Evolutionary conservation across 2,113 vertebrate genomes (phyloP), one percentile per base, ranked within the genome.

Genomic region (Triplophysa rosa): DNA sequence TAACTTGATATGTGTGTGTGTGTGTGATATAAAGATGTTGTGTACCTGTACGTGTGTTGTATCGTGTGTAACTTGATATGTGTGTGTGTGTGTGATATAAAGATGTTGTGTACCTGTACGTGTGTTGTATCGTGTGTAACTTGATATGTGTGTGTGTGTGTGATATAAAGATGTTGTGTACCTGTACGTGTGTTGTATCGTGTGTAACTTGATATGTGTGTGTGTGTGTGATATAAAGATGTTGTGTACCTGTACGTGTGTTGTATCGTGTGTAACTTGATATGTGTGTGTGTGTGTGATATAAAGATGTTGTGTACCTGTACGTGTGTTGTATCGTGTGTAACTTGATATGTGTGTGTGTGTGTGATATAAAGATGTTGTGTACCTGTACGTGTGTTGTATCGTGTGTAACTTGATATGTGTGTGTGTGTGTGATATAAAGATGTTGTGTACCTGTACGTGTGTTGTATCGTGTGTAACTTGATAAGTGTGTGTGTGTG

Each of bases 201-300:
- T 67, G 54, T 76, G 80, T 84, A 79, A 82, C 59, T 16, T 61
- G 23, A 56, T 76, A 78, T 70, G 75, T 73, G 68, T 79, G 78
- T 29, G 26, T 29, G 26, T 29, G 29, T 29, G 29, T 17, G 42
- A 45, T 17, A 17, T 69, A 9, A 24, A 16, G 2, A 21, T 61
- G 2, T 49, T 67, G 17, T 19, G 33, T 37, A 37, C 33, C 33
- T 49, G 3, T 6, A 10, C 58, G 21, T 24, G 42, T 24, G 4
- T 56, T 5, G 2, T n/a, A 2, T 21, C 21, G 52, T 67, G 54
- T 76, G 80, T 84, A 79, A 82, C 59, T 16, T 61, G 23, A 56
- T 76, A 78, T 70, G 75, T 73, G 68, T 79, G 78, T 29, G 26
- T 29, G 26, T 29, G 29, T 29, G 29, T 17, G 42, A 45, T 17